A percentile compares a stretch with the other conserved stretches of the same genome.
phyloP scores from a whole-genome alignment of 2,797 vertebrate species.

The Pachyuromys duprasi region DNA sequence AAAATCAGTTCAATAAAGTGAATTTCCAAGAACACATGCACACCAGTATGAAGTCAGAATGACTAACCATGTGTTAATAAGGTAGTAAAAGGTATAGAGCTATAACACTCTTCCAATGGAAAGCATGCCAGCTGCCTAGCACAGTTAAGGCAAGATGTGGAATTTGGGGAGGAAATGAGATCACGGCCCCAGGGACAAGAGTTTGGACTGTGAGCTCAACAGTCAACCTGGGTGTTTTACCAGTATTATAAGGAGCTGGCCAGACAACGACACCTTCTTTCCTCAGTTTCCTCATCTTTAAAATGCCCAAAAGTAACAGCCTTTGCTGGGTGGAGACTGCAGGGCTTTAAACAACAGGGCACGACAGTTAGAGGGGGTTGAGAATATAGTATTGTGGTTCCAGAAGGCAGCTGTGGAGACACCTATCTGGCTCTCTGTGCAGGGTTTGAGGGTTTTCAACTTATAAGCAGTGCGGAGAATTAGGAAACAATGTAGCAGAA shows the following conservation, averaged over 20 bases:
- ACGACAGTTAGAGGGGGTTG: neutral
- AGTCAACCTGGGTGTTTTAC: neutral
- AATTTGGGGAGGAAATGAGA: neutral
- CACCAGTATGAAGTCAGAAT: constrained; percentile 53
- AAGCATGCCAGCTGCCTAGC: constrained; percentile 1
- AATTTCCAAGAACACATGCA: constrained; percentile 62
- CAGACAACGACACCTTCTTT: neutral
- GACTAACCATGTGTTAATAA: constrained; percentile 44
- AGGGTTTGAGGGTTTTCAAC: constrained; percentile 15
- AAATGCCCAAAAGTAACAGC: neutral
- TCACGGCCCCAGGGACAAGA: neutral
- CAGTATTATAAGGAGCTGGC: neutral
- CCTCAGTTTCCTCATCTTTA: constrained; percentile 7
- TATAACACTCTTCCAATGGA: neutral
- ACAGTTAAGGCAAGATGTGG: neutral
- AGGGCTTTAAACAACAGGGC: neutral
- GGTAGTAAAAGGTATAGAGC: constrained; percentile 30
- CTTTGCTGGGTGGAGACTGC: neutral
- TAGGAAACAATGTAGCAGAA: constrained; percentile 40
- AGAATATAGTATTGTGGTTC: neutral
- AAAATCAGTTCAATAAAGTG: constrained; percentile 55
- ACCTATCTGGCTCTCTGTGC: neutral
- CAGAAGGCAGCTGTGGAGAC: neutral
- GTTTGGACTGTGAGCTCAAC: neutral
- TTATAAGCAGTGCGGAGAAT: constrained; percentile 8